These are phyloP conservation scores for Drosophila cardini DNA, from an alignment of 1,140 invertebrate genomes.

Conservation along the genomic window DNA sequence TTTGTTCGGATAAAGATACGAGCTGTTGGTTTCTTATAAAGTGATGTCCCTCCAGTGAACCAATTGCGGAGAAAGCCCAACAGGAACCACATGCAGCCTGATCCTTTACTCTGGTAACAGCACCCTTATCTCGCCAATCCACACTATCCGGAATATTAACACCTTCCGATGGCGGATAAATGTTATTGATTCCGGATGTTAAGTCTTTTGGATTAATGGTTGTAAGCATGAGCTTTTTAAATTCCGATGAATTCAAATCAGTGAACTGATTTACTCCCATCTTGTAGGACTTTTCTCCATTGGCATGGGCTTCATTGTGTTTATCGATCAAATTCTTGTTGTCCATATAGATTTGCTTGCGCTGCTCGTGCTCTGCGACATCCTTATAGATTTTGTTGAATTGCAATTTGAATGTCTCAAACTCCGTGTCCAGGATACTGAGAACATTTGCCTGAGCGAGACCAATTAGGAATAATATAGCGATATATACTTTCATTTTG, in stretches of 20 bases:
- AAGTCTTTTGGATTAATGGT: neutral
- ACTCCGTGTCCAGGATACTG: neutral
- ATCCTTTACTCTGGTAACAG: constrained; percentile 96
- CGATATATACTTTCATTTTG: constrained; percentile 13
- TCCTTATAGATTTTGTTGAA: constrained; percentile 16
- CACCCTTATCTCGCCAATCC: constrained; percentile 86
- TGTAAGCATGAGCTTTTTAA: constrained; percentile 74
- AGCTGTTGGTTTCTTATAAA: constrained; percentile 87
- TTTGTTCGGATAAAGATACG: constrained; percentile 94
- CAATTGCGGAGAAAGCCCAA: constrained; percentile 96
- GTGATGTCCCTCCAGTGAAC: constrained; percentile 90
- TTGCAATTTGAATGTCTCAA: constrained; percentile 5
- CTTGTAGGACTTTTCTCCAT: constrained; percentile 87
- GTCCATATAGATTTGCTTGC: constrained; percentile 93
- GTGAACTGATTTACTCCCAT: constrained; percentile 91
- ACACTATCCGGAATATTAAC: constrained; percentile 1
- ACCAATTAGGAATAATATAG: constrained; percentile 1
- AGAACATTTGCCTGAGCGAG: neutral
- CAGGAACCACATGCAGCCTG: constrained; percentile 95
- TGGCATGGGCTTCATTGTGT: constrained; percentile 90
- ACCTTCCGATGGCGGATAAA: neutral
- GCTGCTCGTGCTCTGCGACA: constrained; percentile 74
- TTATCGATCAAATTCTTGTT: constrained; percentile 91
- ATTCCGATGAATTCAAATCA: constrained; percentile 93
- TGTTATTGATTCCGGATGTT: neutral